These are phyloP conservation scores for Leistus spinibarbis DNA, from an alignment of 2,888 invertebrate genomes.

Conservation along the genomic window DNA sequence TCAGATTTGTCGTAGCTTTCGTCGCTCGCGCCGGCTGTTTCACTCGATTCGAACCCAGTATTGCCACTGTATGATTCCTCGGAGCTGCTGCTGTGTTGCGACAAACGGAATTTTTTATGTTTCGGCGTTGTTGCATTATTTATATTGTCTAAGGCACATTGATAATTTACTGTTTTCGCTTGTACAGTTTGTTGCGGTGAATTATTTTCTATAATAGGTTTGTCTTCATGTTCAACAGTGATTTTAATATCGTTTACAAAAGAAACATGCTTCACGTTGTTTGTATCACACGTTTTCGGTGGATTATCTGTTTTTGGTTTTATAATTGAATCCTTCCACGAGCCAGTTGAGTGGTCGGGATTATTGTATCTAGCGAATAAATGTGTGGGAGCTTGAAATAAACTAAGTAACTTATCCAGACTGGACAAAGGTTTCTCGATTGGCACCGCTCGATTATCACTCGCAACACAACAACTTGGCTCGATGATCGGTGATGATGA, in stretches of 20 bases:
- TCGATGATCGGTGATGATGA: neutral
- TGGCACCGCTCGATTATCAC: neutral
- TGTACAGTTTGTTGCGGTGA: constrained; percentile 22
- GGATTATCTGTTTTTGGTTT: neutral
- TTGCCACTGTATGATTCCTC: constrained; percentile 28
- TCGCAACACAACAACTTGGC: neutral
- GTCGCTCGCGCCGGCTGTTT: constrained; percentile 7
- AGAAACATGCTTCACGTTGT: constrained; percentile 18
- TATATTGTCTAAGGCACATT: constrained; percentile 26
- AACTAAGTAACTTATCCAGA: constrained; percentile 68
- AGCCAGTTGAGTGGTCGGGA: constrained; percentile 42
- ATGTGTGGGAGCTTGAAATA: constrained; percentile 69
- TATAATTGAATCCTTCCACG: constrained; percentile 30
- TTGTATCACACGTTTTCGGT: constrained; percentile 4
- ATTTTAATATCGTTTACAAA: neutral
- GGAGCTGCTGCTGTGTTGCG: constrained; percentile 22
- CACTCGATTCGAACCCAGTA: constrained; percentile 17
- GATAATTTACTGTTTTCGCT: neutral
- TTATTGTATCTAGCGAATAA: constrained; percentile 62
- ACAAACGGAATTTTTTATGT: neutral
- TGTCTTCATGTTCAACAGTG: neutral
- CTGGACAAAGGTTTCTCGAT: constrained; percentile 59
- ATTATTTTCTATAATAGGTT: constrained; percentile 29
- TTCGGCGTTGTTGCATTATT: neutral
- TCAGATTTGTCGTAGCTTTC: constrained; percentile 6